A percentile compares a stretch with the other conserved stretches of the same genome.
Conservation (phyloP, 2,113 vertebrate genomes). For the Centrocercus urophasianus region DNA sequence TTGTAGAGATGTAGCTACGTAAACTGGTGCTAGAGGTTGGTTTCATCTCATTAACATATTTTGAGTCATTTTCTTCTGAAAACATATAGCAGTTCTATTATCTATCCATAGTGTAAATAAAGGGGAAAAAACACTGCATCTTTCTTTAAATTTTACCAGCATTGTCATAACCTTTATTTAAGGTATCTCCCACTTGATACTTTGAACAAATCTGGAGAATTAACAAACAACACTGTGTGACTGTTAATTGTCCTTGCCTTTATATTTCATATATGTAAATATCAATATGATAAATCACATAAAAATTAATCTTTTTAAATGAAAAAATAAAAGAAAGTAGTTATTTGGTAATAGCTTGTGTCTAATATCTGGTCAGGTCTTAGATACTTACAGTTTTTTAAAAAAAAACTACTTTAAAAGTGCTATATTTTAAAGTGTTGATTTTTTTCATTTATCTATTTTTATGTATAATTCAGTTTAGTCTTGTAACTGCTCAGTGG, state of each 20-base stretch:
- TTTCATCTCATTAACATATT: not conserved
- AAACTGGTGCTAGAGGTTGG: not conserved
- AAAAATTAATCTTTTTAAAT: not conserved
- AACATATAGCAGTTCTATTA: not conserved
- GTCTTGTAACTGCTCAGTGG: not conserved
- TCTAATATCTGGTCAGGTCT: not conserved
- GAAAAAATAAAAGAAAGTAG: not conserved
- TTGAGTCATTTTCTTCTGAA: not conserved
- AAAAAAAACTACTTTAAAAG: not conserved
- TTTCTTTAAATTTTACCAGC: not conserved
- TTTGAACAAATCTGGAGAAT: not conserved
- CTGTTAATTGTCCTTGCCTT: not conserved
- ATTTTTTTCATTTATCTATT: not conserved
- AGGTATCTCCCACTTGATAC: not conserved
- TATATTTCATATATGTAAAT: not conserved
- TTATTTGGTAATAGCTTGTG: not conserved
- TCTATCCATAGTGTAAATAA: not conserved
- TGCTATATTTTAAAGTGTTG: not conserved
- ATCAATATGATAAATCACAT: not conserved
- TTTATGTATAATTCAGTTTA: not conserved
- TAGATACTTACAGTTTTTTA: not conserved
- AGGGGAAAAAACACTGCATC: not conserved
- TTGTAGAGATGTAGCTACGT: not conserved
- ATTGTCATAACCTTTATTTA: accelerated
- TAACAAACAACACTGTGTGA: not conserved